These are phyloP conservation scores for Calidris pygmaea DNA, from an alignment of 2,113 vertebrate species.

Conservation along the genomic window DNA sequence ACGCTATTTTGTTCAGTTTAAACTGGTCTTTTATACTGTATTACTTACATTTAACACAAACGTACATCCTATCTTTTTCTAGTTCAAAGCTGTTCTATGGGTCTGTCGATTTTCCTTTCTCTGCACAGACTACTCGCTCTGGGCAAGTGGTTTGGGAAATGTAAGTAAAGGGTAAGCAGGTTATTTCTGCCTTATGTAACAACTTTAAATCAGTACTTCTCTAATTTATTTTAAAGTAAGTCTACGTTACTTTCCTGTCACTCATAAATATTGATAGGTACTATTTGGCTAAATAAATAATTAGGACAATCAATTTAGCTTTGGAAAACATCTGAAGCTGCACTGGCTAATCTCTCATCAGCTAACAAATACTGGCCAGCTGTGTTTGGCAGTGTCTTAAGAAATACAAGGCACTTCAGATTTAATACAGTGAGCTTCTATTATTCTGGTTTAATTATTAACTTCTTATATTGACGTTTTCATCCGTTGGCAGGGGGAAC, in stretches of 20 bases:
- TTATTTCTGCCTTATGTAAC: background rate
- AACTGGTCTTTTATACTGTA: background rate
- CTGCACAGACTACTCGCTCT: background rate
- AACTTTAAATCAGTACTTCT: background rate
- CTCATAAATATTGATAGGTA: conserved; percentile 5
- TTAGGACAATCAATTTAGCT: background rate
- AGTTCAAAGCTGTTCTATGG: background rate
- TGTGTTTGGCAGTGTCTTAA: background rate
- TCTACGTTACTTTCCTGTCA: background rate
- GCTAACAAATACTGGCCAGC: background rate
- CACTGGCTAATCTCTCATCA: background rate
- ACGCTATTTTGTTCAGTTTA: background rate
- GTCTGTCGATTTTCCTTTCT: background rate
- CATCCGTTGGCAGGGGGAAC: background rate
- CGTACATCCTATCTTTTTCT: background rate
- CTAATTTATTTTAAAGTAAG: background rate
- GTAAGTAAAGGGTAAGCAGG: background rate
- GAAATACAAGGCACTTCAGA: background rate
- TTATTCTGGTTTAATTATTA: background rate
- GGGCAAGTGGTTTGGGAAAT: background rate
- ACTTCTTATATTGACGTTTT: background rate
- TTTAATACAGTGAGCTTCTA: background rate
- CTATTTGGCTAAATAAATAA: conserved; percentile 22
- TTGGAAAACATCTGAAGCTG: background rate
- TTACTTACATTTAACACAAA: background rate